Evolutionary conservation across 2,888 invertebrate species (phyloP).

Genomic region (Lycophotia porphyrea): DNA sequence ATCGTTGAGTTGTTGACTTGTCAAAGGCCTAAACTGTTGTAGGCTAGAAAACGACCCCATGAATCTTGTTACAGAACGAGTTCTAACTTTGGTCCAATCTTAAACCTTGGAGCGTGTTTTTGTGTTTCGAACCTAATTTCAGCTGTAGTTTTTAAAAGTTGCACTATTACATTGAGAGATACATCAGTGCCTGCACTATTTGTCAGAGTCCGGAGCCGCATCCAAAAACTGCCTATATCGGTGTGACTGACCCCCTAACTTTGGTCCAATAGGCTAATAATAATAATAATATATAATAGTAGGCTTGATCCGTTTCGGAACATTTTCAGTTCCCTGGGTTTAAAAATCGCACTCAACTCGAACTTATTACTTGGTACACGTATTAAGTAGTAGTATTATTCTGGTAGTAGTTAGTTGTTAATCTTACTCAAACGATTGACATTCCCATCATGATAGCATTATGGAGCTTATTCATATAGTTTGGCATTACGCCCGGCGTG

Average conservation of each 20-base stretch:
- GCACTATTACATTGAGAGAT: not conserved
- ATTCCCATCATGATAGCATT: constrained; percentile 12
- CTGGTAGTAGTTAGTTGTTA: not conserved
- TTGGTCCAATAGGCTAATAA: too few species aligned
- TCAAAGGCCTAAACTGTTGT: not conserved
- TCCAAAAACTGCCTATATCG: not conserved
- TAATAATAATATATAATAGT: too few species aligned
- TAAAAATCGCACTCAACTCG: not conserved
- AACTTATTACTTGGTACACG: not conserved
- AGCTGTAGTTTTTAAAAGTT: not conserved
- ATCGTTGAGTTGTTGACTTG: not conserved
- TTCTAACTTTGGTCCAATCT: not conserved
- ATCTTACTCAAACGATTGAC: not conserved
- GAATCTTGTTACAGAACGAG: not conserved
- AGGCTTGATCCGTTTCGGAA: not conserved
- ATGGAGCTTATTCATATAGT: constrained; percentile 23
- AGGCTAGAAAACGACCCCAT: not conserved
- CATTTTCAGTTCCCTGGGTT: not conserved
- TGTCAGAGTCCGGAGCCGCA: not conserved
- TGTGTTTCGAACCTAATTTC: not conserved
- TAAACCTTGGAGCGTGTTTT: not conserved
- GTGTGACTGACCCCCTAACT: not conserved
- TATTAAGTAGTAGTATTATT: not conserved
- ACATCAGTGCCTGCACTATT: not conserved
- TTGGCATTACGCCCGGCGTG: constrained; percentile 28